These are phyloP conservation scores for Dorcus parallelipipedus DNA, from an alignment of 2,888 invertebrate genomes.

Conservation along the genomic window DNA sequence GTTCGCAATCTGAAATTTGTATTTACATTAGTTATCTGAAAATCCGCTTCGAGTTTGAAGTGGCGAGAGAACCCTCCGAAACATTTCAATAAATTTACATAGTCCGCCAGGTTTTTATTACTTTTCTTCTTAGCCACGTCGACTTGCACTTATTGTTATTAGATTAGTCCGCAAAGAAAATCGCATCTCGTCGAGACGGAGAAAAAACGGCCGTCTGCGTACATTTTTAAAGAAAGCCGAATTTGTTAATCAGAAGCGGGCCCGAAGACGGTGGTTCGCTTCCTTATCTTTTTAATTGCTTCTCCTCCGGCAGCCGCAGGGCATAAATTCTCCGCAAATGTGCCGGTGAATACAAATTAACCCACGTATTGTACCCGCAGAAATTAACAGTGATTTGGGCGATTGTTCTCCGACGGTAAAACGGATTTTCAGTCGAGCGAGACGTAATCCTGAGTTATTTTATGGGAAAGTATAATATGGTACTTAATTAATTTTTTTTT, in stretches of 20 bases:
- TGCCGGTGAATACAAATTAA: constrained; percentile 23
- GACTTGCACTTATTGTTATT: constrained; percentile 2
- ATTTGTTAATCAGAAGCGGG: background rate
- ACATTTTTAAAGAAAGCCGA: background rate
- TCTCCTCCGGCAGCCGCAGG: constrained; percentile 22
- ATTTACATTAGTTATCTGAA: constrained; percentile 42
- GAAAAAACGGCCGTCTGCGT: constrained; percentile 2
- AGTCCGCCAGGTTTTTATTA: constrained; percentile 15
- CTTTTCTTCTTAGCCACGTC: constrained; percentile 1
- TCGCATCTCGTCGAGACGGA: background rate
- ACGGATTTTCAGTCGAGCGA: background rate
- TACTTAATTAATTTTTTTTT: background rate
- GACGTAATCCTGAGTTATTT: background rate
- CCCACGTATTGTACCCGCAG: constrained; percentile 26
- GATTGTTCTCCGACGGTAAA: constrained; percentile 16
- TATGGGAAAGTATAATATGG: background rate
- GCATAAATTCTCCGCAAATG: constrained; percentile 19
- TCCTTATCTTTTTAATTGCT: constrained; percentile 36
- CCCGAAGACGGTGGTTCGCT: constrained; percentile 16
- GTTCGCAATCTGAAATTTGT: constrained; percentile 37
- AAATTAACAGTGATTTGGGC: constrained; percentile 30
- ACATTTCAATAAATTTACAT: constrained; percentile 44
- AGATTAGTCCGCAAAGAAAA: background rate
- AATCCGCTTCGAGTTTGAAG: constrained; percentile 29
- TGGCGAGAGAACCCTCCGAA: constrained; percentile 28